phyloP scores from a whole-genome alignment of 2,797 vertebrate species.

The Cyclopterus lumpus region DNA sequence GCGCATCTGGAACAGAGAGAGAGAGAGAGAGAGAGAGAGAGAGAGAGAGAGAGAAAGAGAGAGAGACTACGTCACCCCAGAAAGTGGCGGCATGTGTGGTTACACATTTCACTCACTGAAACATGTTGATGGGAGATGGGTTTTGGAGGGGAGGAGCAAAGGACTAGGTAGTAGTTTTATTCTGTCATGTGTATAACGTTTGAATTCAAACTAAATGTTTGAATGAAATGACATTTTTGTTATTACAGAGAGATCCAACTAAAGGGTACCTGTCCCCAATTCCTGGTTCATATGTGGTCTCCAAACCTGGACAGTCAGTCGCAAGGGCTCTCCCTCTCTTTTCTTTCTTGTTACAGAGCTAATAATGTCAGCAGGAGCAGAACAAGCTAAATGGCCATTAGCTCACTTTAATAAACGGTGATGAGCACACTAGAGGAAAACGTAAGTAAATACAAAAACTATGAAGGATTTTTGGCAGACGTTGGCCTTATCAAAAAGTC shows the following conservation, averaged over 20 bases:
- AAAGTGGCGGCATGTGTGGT: background rate
- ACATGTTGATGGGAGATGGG: background rate
- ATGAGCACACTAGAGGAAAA: background rate
- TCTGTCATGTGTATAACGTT: background rate
- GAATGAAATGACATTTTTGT: too few species aligned
- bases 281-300: background rate
- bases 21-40: too few species aligned
- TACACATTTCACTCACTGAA: background rate
- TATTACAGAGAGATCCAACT: too few species aligned
- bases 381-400: constrained; percentile 14
- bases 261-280: background rate
- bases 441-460: background rate
- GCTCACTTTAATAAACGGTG: background rate
- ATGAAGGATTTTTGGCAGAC: background rate
- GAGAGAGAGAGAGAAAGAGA: background rate
- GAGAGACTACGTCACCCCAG: background rate
- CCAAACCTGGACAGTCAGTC: background rate
- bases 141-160: background rate
- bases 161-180: background rate
- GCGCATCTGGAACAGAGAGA: too few species aligned
- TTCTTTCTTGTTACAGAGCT: background rate
- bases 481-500: background rate
- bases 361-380: constrained; percentile 26
- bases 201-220: background rate
- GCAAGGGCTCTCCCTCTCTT: background rate